Percentiles rank a stretch among this genome's conserved stretches.
Conservation (phyloP, 2,113 vertebrate species). For the Vanacampus margaritifer region DNA sequence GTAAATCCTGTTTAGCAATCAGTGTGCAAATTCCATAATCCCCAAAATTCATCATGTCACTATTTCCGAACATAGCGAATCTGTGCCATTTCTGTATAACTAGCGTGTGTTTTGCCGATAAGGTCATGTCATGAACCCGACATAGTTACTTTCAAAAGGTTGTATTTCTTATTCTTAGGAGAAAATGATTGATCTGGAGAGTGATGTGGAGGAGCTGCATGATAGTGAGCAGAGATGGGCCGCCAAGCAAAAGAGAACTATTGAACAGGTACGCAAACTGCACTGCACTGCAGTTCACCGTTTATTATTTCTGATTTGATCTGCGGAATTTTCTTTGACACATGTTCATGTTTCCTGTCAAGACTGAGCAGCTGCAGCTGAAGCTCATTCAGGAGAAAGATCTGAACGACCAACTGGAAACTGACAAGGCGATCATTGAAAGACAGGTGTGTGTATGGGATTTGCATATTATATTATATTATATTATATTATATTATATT, state of each 20-base stretch:
- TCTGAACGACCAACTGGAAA: constrained; percentile 69
- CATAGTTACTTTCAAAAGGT: neutral
- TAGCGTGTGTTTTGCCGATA: neutral
- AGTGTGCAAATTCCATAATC: constrained; percentile 41
- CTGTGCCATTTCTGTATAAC: constrained; percentile 21
- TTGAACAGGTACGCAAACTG: constrained; percentile 64
- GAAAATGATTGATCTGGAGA: constrained; percentile 71
- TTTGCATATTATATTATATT: neutral
- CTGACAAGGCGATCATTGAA: constrained; percentile 61
- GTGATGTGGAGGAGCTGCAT: constrained; percentile 70
- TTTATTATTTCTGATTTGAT: neutral
- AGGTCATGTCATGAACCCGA: neutral
- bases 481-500: too few species aligned
- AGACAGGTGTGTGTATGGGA: constrained; percentile 63
- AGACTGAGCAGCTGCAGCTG: constrained; percentile 72
- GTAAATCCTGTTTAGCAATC: constrained; percentile 48
- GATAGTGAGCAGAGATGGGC: constrained; percentile 72
- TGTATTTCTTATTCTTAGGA: constrained; percentile 51
- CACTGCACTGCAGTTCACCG: too few species aligned
- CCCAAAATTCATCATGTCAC: constrained; percentile 24
- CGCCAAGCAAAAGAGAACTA: constrained; percentile 67
- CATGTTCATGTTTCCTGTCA: constrained; percentile 21
- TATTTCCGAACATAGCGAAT: constrained; percentile 37
- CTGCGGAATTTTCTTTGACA: neutral
- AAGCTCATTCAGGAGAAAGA: constrained; percentile 74